A percentile compares a stretch with the other conserved stretches of the same genome.
Conservation (phyloP, 1,140 invertebrate species). For the Argopecten irradians region DNA sequence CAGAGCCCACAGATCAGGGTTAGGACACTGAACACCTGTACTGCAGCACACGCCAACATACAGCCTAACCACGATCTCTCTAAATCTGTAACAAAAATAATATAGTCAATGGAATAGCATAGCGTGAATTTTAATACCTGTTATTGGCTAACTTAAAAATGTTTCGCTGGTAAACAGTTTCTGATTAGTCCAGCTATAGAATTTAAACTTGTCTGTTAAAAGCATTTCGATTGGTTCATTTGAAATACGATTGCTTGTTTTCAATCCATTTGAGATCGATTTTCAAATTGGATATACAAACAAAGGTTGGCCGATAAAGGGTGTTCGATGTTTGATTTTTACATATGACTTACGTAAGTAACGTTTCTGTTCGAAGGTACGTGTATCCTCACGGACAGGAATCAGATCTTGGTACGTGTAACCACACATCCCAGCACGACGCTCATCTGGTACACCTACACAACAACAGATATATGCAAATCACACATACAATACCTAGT, state of each 20-base stretch:
- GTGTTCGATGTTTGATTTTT: too few species aligned
- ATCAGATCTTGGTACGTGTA: constrained; percentile 56
- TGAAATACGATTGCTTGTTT: too few species aligned
- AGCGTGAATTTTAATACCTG: too few species aligned
- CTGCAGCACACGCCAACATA: constrained; percentile 47
- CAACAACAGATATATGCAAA: neutral
- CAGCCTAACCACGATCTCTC: constrained; percentile 53
- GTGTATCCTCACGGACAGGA: constrained; percentile 20
- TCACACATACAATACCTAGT: neutral
- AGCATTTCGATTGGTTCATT: too few species aligned
- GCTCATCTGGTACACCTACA: constrained; percentile 36
- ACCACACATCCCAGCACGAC: constrained; percentile 48
- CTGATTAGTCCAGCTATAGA: too few species aligned
- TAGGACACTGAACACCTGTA: constrained; percentile 49
- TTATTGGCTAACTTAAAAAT: too few species aligned
- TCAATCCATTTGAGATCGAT: too few species aligned
- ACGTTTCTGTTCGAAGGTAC: constrained; percentile 37
- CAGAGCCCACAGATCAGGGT: constrained; percentile 59
- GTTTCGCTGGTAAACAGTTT: too few species aligned
- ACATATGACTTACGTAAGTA: constrained; percentile 61
- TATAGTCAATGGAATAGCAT: too few species aligned
- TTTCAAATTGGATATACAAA: too few species aligned
- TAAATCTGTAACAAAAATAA: constrained; percentile 47
- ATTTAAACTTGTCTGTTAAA: too few species aligned
- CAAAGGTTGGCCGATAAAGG: too few species aligned